Conservation (phyloP, 2,888 invertebrate species). For the Cerastis leucographa region DNA sequence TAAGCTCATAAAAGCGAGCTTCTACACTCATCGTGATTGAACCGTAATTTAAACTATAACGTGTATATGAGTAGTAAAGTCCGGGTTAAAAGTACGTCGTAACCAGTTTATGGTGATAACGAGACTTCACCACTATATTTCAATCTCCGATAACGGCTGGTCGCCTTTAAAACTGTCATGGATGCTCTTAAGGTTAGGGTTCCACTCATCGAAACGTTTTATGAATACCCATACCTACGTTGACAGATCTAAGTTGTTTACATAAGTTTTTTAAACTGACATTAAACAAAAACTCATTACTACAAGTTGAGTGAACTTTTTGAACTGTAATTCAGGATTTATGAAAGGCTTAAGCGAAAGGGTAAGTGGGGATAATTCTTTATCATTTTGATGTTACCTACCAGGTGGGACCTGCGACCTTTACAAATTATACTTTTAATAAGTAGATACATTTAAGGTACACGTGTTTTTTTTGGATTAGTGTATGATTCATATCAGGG, state of each 20-base stretch:
- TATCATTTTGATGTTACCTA: conserved; percentile 61
- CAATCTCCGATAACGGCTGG: conserved; percentile 71
- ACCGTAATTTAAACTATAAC: conserved; percentile 65
- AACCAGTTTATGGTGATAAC: conserved; percentile 81
- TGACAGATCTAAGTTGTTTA: background rate
- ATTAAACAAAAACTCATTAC: conserved; percentile 20
- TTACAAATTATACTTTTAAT: conserved; percentile 61
- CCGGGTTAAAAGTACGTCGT: conserved; percentile 72
- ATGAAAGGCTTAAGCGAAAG: conserved; percentile 56
- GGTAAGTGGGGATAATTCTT: conserved; percentile 57
- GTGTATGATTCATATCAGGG: conserved; percentile 45
- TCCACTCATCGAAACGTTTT: conserved; percentile 10
- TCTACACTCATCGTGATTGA: conserved; percentile 55
- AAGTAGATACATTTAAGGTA: background rate
- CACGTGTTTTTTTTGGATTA: conserved; percentile 58
- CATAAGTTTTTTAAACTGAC: background rate
- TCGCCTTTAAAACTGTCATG: conserved; percentile 74
- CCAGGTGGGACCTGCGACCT: conserved; percentile 58
- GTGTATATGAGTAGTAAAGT: conserved; percentile 64
- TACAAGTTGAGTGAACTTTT: conserved; percentile 32
- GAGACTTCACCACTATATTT: conserved; percentile 63
- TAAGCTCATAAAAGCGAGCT: conserved; percentile 44
- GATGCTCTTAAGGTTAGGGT: conserved; percentile 44
- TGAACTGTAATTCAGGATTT: conserved; percentile 39
- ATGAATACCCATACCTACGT: conserved; percentile 7